A percentile compares a stretch with the other conserved stretches of the same genome.
Evolutionary conservation across 2,888 invertebrate genomes (phyloP).

Genomic region (Noctua fimbriata): DNA sequence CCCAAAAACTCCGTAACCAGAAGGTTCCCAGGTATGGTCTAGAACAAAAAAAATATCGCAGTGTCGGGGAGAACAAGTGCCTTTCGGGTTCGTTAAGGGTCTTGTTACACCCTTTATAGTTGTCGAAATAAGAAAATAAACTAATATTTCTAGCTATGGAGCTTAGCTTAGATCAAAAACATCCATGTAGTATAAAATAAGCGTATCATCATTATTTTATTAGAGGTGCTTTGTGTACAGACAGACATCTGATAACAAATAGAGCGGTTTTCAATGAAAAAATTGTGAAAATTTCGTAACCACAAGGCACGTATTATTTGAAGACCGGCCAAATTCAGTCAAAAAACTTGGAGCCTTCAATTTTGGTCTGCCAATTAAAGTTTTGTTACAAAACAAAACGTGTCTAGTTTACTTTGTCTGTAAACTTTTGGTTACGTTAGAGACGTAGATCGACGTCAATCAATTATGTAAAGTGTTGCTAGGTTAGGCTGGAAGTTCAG

Average conservation of each 20-base stretch:
- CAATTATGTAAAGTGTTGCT: conserved; percentile 42
- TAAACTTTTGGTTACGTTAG: conserved; percentile 14
- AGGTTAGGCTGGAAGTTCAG: conserved; percentile 22
- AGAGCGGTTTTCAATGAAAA: no score
- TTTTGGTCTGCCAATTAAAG: neutral
- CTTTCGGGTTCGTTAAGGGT: no score
- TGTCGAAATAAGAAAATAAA: neutral
- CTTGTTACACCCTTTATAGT: no score
- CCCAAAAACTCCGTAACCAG: no score
- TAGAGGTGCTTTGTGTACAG: neutral
- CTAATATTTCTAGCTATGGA: neutral
- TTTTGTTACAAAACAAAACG: conserved; percentile 3
- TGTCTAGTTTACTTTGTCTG: neutral
- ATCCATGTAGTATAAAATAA: neutral
- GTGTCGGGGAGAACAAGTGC: no score
- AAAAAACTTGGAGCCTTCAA: neutral
- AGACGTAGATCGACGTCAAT: conserved; percentile 11
- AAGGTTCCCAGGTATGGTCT: no score
- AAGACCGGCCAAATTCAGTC: neutral
- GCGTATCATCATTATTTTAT: neutral
- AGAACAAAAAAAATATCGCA: no score
- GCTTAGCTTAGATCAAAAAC: neutral
- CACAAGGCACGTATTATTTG: neutral
- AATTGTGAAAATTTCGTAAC: neutral
- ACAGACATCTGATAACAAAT: neutral